These are phyloP conservation scores for Boloria selene DNA, from an alignment of 2,888 invertebrate genomes.

Conservation along the genomic window DNA sequence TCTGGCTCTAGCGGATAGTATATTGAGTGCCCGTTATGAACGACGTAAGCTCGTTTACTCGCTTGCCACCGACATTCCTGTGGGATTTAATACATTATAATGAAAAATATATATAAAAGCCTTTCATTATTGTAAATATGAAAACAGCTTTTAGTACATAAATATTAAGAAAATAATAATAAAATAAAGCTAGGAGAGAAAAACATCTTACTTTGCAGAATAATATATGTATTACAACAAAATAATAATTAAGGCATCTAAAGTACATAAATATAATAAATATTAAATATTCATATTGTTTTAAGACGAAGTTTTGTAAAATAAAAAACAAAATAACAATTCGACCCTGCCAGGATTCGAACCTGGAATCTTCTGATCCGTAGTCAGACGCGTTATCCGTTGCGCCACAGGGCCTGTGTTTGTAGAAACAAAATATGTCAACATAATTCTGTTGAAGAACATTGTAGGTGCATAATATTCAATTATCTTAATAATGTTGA, in stretches of 20 bases:
- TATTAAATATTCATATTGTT: no score
- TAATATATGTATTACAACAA: not conserved
- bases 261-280: no score
- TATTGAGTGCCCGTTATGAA: not conserved
- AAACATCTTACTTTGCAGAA: not conserved
- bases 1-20: not conserved
- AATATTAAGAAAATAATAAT: no score
- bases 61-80: not conserved
- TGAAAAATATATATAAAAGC: not conserved
- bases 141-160: no score
- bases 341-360: slow-evolving; percentile 85
- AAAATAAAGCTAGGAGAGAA: no score
- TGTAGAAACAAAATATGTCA: not conserved
- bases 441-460: not conserved
- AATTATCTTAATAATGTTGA: no score
- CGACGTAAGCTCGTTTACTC: not conserved
- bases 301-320: slow-evolving; percentile 7
- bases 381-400: slow-evolving; percentile 88
- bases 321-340: not conserved
- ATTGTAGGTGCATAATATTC: no score
- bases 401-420: slow-evolving; percentile 83
- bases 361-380: slow-evolving; percentile 87
- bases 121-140: no score
- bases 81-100: not conserved
- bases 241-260: no score